Percentiles rank a stretch among this genome's conserved stretches.
These are phyloP conservation scores for Drosophila histrio DNA, from an alignment of 2,888 invertebrate species.

Conservation along the genomic window DNA sequence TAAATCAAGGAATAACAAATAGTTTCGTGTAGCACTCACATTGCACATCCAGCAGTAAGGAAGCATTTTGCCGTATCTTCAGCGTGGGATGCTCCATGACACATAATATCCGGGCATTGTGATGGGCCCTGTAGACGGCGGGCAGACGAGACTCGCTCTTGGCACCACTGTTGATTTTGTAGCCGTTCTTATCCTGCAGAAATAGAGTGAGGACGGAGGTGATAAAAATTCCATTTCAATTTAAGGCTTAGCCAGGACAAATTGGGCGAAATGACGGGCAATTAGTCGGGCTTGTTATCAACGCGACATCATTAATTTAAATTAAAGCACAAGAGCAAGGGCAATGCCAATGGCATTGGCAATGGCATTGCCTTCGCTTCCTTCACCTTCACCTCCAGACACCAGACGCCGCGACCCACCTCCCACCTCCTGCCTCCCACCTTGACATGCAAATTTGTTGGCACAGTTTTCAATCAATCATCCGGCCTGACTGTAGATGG, in stretches of 20 bases:
- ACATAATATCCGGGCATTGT: constrained; percentile 94
- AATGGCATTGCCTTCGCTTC: not conserved
- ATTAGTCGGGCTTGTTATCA: constrained; percentile 73
- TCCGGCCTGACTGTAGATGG: constrained; percentile 32
- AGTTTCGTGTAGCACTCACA: constrained; percentile 77
- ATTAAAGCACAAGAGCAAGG: constrained; percentile 59
- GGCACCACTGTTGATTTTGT: constrained; percentile 85
- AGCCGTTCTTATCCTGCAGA: constrained; percentile 82
- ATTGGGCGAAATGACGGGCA: constrained; percentile 67
- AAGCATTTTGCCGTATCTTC: constrained; percentile 84
- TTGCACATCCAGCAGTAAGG: constrained; percentile 84
- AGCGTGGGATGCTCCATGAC: constrained; percentile 89
- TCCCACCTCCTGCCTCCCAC: no score
- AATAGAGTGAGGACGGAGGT: not conserved
- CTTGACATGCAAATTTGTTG: constrained; percentile 69
- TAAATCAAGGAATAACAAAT: no score
- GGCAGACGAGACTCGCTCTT: constrained; percentile 88
- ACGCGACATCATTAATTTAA: constrained; percentile 76
- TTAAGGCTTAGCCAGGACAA: constrained; percentile 57
- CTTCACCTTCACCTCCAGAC: not conserved
- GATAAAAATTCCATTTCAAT: constrained; percentile 63
- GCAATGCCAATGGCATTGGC: constrained; percentile 16
- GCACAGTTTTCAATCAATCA: constrained; percentile 76
- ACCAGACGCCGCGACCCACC: not conserved
- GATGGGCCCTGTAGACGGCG: constrained; percentile 92